Conservation (phyloP, 2,113 vertebrate species). For the Catharus fuscescens region DNA sequence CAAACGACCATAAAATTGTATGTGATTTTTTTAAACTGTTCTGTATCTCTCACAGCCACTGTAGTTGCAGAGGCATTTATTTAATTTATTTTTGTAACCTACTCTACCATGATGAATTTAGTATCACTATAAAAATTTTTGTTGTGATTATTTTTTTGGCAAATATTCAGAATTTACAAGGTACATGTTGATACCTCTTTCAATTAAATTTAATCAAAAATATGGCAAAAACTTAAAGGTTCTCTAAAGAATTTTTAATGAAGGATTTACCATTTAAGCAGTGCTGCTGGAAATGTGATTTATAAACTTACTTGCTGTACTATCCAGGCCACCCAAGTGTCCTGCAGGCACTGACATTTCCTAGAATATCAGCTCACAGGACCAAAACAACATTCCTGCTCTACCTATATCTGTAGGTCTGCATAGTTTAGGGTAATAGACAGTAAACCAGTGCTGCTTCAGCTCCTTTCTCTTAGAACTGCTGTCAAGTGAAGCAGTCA, state of each 20-base stretch:
- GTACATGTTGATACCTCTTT: not conserved
- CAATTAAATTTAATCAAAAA: not conserved
- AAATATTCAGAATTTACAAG: not conserved
- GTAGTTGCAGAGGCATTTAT: not conserved
- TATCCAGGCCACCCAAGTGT: not conserved
- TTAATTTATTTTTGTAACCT: not conserved
- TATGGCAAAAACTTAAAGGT: not conserved
- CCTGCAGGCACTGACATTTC: not conserved
- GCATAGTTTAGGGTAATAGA: not conserved
- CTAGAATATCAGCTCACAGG: not conserved
- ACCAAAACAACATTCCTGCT: not conserved
- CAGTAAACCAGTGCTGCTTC: not conserved
- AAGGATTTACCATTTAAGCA: not conserved
- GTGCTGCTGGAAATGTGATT: not conserved
- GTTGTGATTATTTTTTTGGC: not conserved
- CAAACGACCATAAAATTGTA: not conserved
- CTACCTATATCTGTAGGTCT: fast-evolving
- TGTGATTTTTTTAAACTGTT: not conserved
- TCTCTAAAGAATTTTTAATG: not conserved
- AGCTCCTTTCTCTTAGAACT: not conserved
- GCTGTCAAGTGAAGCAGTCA: not conserved
- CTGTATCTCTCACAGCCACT: not conserved
- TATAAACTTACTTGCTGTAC: not conserved
- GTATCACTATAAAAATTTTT: not conserved
- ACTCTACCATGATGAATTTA: not conserved